Base-by-base conservation (phyloP, 2,113 vertebrate species). In the Crotalus horridus region DNA sequence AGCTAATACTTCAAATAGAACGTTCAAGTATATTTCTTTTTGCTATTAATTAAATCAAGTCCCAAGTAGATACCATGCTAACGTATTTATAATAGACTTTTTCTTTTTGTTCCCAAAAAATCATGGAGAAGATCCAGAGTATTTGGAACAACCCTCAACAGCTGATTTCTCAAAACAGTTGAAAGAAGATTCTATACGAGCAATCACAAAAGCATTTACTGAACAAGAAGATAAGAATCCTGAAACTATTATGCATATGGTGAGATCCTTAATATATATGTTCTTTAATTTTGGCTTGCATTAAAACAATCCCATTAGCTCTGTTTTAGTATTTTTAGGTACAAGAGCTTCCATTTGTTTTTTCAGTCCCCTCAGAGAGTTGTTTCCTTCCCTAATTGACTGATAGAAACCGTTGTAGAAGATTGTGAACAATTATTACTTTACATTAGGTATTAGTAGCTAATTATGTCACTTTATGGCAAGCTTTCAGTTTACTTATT, bases 61-160 rank as follows among this genome's bases (percentile, higher is more conserved):
- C 87, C 58, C 1, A 1, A 43, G 91, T 13, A 20, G 26, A 86
- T 55, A 46, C 20, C 2, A 17, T 46, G 21, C 23, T 91, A 58
- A 87, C n/a, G 5, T 48, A 56, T 81, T 89, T 88, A 51, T 33
- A 53, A 39, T 69, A 64, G 23, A 91, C 1, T 88, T 39, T 29
- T 4, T 6, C 4, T 23, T 33, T 86, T 15, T 23, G 43, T 21
- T 26, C 4, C 11, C 39, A 5, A 21, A n/a, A 99, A 98, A 96
- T 90, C 97, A 97, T 96, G 97, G 98, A 94, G 98, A 98, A 96
- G 99, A 99, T 94, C 98, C 98, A n/a, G 99, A 99, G 94, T 99
- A 99, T 97, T 98, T 99, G 98, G 99, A 99, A 94, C 99, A 99
- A 95, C 98, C 98, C 21, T 99, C 98, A n/a, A 98, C 98, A 96